Evolutionary conservation across 2,888 invertebrate species (phyloP).

Genomic region (Macaria notata): DNA sequence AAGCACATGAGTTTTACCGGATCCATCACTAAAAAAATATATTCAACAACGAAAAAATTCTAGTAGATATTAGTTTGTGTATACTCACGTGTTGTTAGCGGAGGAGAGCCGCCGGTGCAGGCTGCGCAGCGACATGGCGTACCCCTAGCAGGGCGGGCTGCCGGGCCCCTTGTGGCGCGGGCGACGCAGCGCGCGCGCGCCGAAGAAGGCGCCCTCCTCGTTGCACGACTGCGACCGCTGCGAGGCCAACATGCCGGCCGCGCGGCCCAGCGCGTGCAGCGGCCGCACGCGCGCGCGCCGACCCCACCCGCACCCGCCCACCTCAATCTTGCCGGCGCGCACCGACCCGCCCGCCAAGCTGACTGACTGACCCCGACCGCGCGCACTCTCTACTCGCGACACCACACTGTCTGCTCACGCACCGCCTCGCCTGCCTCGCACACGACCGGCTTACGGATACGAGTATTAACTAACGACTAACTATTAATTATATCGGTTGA

Average conservation of each 20-base stretch:
- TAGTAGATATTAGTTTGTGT: background rate
- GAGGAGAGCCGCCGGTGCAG: slow-evolving; percentile 84
- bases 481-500: slow-evolving; percentile 64
- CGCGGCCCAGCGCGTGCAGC: slow-evolving; percentile 73
- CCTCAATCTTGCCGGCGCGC: slow-evolving; percentile 74
- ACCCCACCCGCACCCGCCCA: slow-evolving; percentile 77
- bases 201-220: slow-evolving; percentile 81
- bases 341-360: slow-evolving; percentile 34
- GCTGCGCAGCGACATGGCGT: slow-evolving; percentile 86
- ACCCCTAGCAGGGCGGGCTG: slow-evolving; percentile 83
- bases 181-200: slow-evolving; percentile 79
- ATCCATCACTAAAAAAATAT: no score
- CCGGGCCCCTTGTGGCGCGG: slow-evolving; percentile 82
- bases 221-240: slow-evolving; percentile 81
- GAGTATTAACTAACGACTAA: slow-evolving; percentile 41
- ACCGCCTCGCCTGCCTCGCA: slow-evolving; percentile 30
- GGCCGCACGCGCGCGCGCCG: slow-evolving; percentile 81
- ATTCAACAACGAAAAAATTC: no score
- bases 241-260: slow-evolving; percentile 77
- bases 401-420: slow-evolving; percentile 35
- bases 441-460: slow-evolving; percentile 25
- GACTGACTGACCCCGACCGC: slow-evolving; percentile 24
- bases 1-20: no score
- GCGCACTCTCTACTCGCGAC: slow-evolving; percentile 22
- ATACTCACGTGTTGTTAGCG: slow-evolving; percentile 82